Percentiles rank a stretch among this genome's conserved stretches.
Evolutionary conservation across 2,888 invertebrate species (phyloP).

Genomic region (Lasioglossum oenotherae): DNA sequence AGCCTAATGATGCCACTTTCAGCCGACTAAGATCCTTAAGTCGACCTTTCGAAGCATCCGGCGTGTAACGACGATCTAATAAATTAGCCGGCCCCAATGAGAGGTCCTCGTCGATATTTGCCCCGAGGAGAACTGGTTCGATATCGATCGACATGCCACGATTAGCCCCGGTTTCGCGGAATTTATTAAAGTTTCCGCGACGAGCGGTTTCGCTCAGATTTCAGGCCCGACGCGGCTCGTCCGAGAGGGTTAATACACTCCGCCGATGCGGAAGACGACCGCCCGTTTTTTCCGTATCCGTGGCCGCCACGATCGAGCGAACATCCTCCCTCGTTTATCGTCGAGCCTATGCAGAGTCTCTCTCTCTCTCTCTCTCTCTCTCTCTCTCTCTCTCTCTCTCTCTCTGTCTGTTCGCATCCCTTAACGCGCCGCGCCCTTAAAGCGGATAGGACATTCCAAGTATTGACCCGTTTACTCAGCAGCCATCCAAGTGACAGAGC

Average conservation of each 20-base stretch:
- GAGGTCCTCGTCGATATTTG: neutral
- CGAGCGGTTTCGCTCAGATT: neutral
- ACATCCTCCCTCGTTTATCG: conserved; percentile 66
- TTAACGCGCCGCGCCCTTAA: conserved; percentile 77
- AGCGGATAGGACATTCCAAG: conserved; percentile 80
- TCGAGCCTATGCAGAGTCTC: conserved; percentile 58
- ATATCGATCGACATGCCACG: neutral
- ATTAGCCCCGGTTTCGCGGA: conserved; percentile 9
- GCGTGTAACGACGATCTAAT: neutral
- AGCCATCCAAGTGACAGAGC: conserved; percentile 26
- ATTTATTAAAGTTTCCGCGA: neutral
- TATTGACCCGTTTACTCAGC: conserved; percentile 82
- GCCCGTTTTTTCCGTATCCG: conserved; percentile 54
- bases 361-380: conserved; percentile 25
- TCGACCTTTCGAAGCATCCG: neutral
- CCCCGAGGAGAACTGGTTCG: neutral
- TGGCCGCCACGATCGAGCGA: conserved; percentile 64
- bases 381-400: neutral
- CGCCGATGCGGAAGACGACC: conserved; percentile 41
- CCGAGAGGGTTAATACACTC: conserved; percentile 33
- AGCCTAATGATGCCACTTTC: neutral
- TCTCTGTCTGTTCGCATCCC: conserved; percentile 70
- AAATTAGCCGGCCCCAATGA: neutral
- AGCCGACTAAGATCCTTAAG: neutral
- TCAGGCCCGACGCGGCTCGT: neutral